Evolutionary conservation across 2,113 vertebrate species (phyloP).

Genomic region (Aphelocoma coerulescens): DNA sequence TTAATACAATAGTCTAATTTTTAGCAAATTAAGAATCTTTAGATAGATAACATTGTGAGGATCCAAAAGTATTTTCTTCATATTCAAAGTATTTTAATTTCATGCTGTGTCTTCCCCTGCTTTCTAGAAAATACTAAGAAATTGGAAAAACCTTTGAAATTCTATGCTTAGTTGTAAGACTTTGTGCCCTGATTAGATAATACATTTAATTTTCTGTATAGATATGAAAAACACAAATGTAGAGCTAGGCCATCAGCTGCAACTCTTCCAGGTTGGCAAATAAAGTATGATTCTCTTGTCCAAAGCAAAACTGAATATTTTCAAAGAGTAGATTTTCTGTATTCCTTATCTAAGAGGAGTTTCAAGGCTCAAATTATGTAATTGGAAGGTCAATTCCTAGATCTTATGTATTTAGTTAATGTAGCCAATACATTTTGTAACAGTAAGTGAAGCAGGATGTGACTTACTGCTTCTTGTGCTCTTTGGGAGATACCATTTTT

Average conservation of each 20-base stretch:
- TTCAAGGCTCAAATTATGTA: background rate
- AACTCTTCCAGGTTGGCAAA: background rate
- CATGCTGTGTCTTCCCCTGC: background rate
- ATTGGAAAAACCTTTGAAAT: background rate
- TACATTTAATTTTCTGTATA: background rate
- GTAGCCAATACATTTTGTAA: background rate
- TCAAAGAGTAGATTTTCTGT: background rate
- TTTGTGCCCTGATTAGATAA: background rate
- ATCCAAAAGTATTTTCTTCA: background rate
- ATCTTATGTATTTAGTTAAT: background rate
- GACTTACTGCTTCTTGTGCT: background rate
- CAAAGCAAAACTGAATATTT: background rate
- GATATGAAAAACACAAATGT: background rate
- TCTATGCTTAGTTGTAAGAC: background rate
- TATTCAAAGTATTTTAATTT: background rate
- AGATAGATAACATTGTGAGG: background rate
- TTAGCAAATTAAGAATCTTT: background rate
- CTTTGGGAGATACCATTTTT: constrained; percentile 4
- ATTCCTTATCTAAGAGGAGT: background rate
- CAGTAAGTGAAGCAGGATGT: background rate
- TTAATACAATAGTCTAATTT: background rate
- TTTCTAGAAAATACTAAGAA: background rate
- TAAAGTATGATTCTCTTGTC: background rate
- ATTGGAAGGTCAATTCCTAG: background rate
- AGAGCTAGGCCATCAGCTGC: background rate